phyloP scores from a whole-genome alignment of 2,113 vertebrate species.

The Cygnus buccinator region DNA sequence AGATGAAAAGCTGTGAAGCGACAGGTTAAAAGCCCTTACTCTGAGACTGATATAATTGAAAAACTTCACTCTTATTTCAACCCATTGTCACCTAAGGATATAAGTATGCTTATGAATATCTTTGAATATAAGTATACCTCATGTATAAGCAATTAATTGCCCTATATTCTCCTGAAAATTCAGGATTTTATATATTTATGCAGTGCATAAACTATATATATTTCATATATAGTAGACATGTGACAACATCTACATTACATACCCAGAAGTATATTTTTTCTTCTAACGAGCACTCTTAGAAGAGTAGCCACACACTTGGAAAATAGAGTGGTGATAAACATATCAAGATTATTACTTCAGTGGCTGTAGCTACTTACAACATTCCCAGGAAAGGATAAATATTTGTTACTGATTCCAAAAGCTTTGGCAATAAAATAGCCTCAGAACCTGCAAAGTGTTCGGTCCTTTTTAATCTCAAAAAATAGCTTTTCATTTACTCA shows the following conservation, averaged over 20 bases:
- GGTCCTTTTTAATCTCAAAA: background rate
- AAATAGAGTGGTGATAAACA: background rate
- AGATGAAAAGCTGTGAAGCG: constrained; percentile 5
- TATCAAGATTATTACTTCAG: background rate
- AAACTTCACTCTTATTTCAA: background rate
- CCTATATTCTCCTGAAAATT: background rate
- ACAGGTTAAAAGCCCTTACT: constrained; percentile 31
- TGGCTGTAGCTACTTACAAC: background rate
- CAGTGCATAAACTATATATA: background rate
- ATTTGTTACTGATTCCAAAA: background rate
- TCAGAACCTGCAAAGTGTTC: background rate
- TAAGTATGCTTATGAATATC: background rate
- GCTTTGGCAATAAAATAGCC: background rate
- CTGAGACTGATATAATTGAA: background rate
- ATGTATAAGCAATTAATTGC: background rate
- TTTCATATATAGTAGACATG: background rate
- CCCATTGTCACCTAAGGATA: background rate
- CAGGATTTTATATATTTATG: background rate
- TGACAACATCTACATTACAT: rapidly evolving
- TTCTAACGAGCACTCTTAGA: background rate
- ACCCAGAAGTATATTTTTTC: background rate
- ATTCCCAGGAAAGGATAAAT: background rate
- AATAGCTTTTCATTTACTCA: background rate
- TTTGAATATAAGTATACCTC: background rate
- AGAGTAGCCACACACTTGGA: background rate